phyloP scores from a whole-genome alignment of 2,888 invertebrate genomes.

The Drosophila crucigera region DNA sequence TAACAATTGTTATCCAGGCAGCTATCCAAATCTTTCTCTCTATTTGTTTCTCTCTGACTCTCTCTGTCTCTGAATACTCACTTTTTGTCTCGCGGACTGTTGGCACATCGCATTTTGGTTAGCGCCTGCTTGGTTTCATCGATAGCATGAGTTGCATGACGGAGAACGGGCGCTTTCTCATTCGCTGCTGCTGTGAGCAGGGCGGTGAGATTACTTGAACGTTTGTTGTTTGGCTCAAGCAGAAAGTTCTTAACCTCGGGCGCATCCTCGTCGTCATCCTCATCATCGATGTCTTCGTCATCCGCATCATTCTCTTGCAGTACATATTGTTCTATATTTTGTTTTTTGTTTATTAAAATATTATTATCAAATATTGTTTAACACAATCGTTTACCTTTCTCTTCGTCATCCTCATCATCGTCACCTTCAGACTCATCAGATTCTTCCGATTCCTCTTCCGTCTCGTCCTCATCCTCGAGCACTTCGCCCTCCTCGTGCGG shows the following conservation, averaged over 20 bases:
- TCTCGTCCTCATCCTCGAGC: conserved; percentile 84
- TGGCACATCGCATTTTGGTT: conserved; percentile 97
- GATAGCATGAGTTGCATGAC: conserved; percentile 91
- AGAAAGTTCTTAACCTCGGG: conserved; percentile 83
- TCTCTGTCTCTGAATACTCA: conserved; percentile 74
- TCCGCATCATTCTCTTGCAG: conserved; percentile 84
- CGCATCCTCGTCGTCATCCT: conserved; percentile 85
- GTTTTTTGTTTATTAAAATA: background rate
- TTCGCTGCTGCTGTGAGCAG: conserved; percentile 94
- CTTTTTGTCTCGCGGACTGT: conserved; percentile 88
- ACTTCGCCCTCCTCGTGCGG: conserved; percentile 83
- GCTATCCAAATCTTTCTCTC: background rate
- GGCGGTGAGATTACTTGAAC: conserved; percentile 90
- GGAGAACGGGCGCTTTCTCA: conserved; percentile 85
- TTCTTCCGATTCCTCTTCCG: conserved; percentile 85
- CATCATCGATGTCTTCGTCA: conserved; percentile 85
- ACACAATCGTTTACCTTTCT: conserved; percentile 77
- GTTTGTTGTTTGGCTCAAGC: conserved; percentile 86
- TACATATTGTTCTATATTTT: conserved; percentile 51
- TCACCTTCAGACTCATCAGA: conserved; percentile 85
- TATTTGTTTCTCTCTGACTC: background rate
- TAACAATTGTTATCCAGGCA: conserved; percentile 8
- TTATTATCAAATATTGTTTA: background rate
- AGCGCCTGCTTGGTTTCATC: conserved; percentile 98
- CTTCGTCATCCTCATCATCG: conserved; percentile 85